Percentiles rank a stretch among this genome's conserved stretches.
Conservation (phyloP, 1,140 invertebrate species). For the Drosophila athabasca region DNA sequence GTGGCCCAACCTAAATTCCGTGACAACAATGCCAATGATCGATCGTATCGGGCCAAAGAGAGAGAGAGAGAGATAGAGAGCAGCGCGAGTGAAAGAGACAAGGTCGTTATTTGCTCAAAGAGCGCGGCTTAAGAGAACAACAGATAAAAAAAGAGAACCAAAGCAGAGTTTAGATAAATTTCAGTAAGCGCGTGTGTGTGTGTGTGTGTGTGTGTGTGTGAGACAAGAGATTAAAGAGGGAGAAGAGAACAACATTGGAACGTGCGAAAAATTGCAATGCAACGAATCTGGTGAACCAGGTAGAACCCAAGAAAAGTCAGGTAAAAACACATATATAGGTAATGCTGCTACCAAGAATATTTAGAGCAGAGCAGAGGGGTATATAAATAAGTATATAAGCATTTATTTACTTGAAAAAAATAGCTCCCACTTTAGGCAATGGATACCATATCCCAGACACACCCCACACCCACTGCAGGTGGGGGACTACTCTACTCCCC, state of each 20-base stretch:
- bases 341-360: conserved; percentile 34
- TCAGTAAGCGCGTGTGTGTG: not conserved
- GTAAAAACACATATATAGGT: conserved; percentile 16
- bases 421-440: not conserved
- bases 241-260: conserved; percentile 40
- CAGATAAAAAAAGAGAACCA: conserved; percentile 1
- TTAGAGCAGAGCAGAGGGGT: conserved; percentile 33
- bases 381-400: not conserved
- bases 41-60: conserved; percentile 29
- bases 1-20: conserved; percentile 73
- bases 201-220: not conserved
- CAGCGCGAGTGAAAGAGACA: conserved; percentile 41
- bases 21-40: conserved; percentile 74
- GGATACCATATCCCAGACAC: conserved; percentile 24
- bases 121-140: conserved; percentile 21
- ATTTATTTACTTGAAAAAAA: not conserved
- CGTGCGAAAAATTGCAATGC: conserved; percentile 68
- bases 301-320: conserved; percentile 38
- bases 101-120: conserved; percentile 60
- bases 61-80: conserved; percentile 13
- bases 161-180: conserved; percentile 20
- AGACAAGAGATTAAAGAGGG: conserved; percentile 3
- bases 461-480: conserved; percentile 5
- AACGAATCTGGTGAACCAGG: conserved; percentile 33
- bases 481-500: not conserved